These are phyloP conservation scores for Gambusia affinis DNA, from an alignment of 2,113 vertebrate species.

Conservation along the genomic window DNA sequence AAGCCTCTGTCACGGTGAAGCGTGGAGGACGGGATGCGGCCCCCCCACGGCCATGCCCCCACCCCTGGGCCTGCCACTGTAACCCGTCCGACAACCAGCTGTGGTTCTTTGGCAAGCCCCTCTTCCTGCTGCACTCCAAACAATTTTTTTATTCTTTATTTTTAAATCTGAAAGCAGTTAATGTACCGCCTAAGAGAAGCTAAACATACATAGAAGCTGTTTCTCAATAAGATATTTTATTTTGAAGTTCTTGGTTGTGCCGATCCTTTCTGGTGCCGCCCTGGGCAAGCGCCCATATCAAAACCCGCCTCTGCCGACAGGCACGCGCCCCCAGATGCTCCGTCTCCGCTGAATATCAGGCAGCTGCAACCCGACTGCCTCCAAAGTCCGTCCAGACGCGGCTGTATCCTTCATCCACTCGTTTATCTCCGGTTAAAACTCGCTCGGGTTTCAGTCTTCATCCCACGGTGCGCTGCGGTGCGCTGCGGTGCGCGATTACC, in stretches of 20 bases:
- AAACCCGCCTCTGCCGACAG: no score
- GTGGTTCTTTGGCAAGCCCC: neutral
- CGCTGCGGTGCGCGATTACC: slow-evolving; percentile 14
- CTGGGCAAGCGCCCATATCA: no score
- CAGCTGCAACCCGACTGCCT: slow-evolving; percentile 30
- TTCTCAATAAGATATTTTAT: no score
- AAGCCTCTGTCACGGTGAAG: slow-evolving; percentile 71
- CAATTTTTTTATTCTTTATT: no score
- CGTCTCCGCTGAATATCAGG: slow-evolving; percentile 28
- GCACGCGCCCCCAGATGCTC: neutral
- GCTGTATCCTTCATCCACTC: slow-evolving; percentile 4
- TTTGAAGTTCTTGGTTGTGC: no score
- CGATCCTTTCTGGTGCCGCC: no score
- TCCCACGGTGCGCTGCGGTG: neutral
- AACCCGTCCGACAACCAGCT: slow-evolving; percentile 49
- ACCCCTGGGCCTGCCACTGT: slow-evolving; percentile 73
- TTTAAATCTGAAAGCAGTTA: no score
- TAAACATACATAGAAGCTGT: no score
- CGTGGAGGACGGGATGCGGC: slow-evolving; percentile 75
- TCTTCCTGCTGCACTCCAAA: no score
- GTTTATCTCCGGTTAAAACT: slow-evolving; percentile 21
- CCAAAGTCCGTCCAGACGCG: slow-evolving; percentile 15
- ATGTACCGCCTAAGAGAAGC: no score
- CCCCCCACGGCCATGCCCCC: slow-evolving; percentile 79
- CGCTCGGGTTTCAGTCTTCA: neutral